Evolutionary conservation across 2,888 invertebrate species (phyloP), one percentile per base, ranked within the genome.

Genomic region (Tenthredo livida): DNA sequence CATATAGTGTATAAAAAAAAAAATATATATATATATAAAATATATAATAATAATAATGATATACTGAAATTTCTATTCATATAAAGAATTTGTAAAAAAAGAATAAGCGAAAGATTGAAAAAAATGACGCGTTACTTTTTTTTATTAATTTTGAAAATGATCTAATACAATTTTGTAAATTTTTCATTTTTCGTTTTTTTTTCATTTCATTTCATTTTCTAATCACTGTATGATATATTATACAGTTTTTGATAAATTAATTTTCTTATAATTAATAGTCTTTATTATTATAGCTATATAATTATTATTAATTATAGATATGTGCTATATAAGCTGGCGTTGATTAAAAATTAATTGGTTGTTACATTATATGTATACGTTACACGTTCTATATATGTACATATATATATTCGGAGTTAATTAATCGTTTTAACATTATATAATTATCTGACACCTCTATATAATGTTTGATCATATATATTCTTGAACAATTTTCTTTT

Each of bases 401-500:
- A 33, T 33, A 33, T 33, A 2, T 33, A 17, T 12, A 9, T n/a
- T n/a, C 37, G n/a, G 21, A 9, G 33, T 40, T 72, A 72, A 72
- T 72, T 72, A 72, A 72, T 72, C 70, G 70, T 72, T 40, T n/a
- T 40, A 72, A n/a, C 0, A n/a, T 72, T 72, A 72, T 33, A 40
- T 72, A 72, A 72, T 72, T 72, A 40, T 72, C 70, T 9, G 17
- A 72, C 70, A 72, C 70, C 70, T 72, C 40, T 37, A 1, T n/a
- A 6, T n/a, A 6, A 1, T n/a, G 17, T 50, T 15, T 12, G 15
- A 54, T 54, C 7, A n/a, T n/a, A 54, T 7, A 50, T 50, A 50
- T 50, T 50, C 50, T 50, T 50, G 1, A n/a, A 54, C 0, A 50
- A 1, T 50, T 50, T n/a, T 54, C n/a, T 54, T n/a, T 54, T 5